These are phyloP conservation scores for Drosophila paracracens DNA, from an alignment of 2,888 invertebrate species.

Conservation along the genomic window DNA sequence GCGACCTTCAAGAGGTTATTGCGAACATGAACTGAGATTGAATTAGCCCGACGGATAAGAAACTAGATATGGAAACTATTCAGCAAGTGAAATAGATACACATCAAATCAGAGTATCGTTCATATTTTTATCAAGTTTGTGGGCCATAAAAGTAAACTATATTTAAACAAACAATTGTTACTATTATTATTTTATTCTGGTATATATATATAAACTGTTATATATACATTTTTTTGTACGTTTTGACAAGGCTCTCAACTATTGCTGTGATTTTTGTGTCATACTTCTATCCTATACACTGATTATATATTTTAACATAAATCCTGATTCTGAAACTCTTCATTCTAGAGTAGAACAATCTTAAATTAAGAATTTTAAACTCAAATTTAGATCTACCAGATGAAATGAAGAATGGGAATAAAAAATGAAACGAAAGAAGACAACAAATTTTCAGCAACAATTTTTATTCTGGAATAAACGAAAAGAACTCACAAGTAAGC, in stretches of 20 bases:
- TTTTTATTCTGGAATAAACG: not conserved
- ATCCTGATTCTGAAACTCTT: not conserved
- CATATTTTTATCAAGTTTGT: not conserved
- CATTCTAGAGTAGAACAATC: not conserved
- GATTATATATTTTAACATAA: not conserved
- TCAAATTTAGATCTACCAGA: not conserved
- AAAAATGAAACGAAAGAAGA: not conserved
- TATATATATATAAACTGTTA: not conserved
- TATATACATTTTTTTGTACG: not conserved
- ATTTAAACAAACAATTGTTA: not conserved
- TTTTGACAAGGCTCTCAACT: too few species aligned
- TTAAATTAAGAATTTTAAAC: not conserved
- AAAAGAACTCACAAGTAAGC: not conserved
- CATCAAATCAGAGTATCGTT: not conserved
- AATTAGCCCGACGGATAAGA: not conserved
- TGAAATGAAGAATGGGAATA: not conserved
- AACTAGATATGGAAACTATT: slow-evolving; percentile 1
- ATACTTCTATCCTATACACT: not conserved
- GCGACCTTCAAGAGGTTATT: slow-evolving; percentile 10
- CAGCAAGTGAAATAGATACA: not conserved
- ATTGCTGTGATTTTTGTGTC: not conserved
- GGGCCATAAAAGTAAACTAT: not conserved
- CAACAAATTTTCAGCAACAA: not conserved
- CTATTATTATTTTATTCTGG: too few species aligned
- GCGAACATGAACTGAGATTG: slow-evolving; percentile 1